Percentiles rank a stretch among this genome's conserved stretches.
These are phyloP conservation scores for Hyperoplus immaculatus DNA, from an alignment of 2,797 vertebrate species.

Conservation along the genomic window DNA sequence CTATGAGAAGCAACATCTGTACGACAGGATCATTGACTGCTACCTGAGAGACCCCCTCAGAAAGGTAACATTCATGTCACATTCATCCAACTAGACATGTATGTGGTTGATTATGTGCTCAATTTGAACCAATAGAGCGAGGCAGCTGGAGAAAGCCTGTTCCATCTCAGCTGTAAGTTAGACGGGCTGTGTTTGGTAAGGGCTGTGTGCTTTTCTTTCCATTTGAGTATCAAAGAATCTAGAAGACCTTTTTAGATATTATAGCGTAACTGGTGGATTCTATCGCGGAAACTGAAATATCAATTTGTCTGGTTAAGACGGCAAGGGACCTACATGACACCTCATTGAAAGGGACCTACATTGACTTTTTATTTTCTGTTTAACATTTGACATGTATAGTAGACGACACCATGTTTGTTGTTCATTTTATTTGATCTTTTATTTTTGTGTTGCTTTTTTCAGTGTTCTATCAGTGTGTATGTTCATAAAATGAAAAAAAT, in stretches of 20 bases:
- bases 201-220: not conserved
- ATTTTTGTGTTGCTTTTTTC: too few relatives aligned
- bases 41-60: constrained; percentile 93
- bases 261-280: too few relatives aligned
- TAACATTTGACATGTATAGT: too few relatives aligned
- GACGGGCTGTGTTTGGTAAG: not conserved
- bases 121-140: not conserved
- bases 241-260: not conserved
- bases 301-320: too few relatives aligned
- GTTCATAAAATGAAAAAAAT: too few relatives aligned
- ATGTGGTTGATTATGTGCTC: not conserved
- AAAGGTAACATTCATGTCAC: constrained; percentile 83
- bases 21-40: constrained; percentile 93
- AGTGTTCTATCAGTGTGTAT: too few relatives aligned
- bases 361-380: too few relatives aligned
- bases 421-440: too few relatives aligned
- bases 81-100: not conserved
- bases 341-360: too few relatives aligned
- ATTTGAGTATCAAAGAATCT: not conserved
- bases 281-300: too few relatives aligned
- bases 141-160: not conserved
- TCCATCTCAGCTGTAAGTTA: not conserved
- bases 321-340: too few relatives aligned
- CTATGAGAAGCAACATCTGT: constrained; percentile 93
- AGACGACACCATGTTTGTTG: too few relatives aligned